A percentile compares a stretch with the other conserved stretches of the same genome.
Evolutionary conservation across 2,888 invertebrate species (phyloP).

Genomic region (Subacronicta megacephala): DNA sequence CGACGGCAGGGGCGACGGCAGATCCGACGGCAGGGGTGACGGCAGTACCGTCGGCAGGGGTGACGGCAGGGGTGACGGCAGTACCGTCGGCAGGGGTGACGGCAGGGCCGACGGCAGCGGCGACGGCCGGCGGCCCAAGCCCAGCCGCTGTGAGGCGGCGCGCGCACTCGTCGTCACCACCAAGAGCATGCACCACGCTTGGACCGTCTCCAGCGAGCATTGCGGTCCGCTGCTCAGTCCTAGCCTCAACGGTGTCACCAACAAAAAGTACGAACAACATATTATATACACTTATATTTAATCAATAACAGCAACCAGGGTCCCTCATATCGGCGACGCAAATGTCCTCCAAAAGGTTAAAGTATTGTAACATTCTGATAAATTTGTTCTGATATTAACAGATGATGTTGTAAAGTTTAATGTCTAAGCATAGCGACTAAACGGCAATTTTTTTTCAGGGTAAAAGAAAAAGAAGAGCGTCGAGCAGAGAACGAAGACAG

Average conservation of each 20-base stretch:
- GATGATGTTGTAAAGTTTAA: too few species aligned
- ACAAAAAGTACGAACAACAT: constrained; percentile 76
- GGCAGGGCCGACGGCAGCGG: constrained; percentile 30
- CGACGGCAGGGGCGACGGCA: constrained; percentile 61
- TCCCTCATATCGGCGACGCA: neutral
- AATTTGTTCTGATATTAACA: too few species aligned
- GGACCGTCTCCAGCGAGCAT: constrained; percentile 83
- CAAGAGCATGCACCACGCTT: constrained; percentile 79
- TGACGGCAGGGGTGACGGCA: too few species aligned
- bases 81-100: too few species aligned
- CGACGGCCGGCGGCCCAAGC: constrained; percentile 69
- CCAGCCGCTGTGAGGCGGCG: constrained; percentile 76
- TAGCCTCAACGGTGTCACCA: constrained; percentile 85
- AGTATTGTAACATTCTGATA: neutral
- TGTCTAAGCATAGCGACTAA: too few species aligned
- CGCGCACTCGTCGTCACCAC: constrained; percentile 72
- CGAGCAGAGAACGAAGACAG: constrained; percentile 73
- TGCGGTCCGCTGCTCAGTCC: constrained; percentile 82
- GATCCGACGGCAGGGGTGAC: constrained; percentile 64
- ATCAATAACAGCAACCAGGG: too few species aligned
- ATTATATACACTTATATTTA: too few species aligned
- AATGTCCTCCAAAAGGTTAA: neutral
- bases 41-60: constrained; percentile 65
- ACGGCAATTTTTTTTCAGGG: constrained; percentile 56
- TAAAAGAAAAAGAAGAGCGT: constrained; percentile 78